A percentile compares a stretch with the other conserved stretches of the same genome.
These are phyloP conservation scores for Nettapus auritus DNA, from an alignment of 2,113 vertebrate genomes.

Conservation along the genomic window DNA sequence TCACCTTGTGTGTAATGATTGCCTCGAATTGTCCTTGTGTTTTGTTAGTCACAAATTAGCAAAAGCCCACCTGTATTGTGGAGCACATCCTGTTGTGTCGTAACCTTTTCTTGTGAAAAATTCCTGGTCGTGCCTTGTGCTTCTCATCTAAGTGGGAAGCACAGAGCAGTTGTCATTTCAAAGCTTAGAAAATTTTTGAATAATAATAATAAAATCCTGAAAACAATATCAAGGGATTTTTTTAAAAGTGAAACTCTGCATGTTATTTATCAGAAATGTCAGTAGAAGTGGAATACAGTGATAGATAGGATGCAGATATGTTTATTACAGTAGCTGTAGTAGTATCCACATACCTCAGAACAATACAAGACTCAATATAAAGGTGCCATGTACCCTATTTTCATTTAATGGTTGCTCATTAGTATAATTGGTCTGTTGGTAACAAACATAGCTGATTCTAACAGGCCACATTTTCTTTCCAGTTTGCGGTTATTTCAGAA, in stretches of 20 bases:
- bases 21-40: background rate
- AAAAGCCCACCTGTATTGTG: background rate
- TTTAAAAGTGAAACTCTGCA: background rate
- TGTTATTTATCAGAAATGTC: conserved; percentile 30
- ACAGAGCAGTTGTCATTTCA: background rate
- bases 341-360: background rate
- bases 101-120: background rate
- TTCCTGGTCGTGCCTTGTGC: background rate
- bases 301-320: background rate
- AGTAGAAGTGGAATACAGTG: background rate
- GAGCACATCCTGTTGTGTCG: background rate
- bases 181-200: background rate
- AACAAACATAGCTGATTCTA: background rate
- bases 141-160: background rate
- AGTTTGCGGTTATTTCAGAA: conserved; percentile 97
- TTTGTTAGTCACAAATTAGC: fast-evolving
- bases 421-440: background rate
- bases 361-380: background rate
- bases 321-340: background rate
- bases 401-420: background rate
- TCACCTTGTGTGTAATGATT: background rate
- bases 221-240: conserved; percentile 41
- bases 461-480: conserved; percentile 61
- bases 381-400: background rate
- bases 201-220: conserved; percentile 47